These are phyloP conservation scores for Trachelus stipa DNA, from an alignment of 2,888 invertebrate genomes.

Conservation along the genomic window DNA sequence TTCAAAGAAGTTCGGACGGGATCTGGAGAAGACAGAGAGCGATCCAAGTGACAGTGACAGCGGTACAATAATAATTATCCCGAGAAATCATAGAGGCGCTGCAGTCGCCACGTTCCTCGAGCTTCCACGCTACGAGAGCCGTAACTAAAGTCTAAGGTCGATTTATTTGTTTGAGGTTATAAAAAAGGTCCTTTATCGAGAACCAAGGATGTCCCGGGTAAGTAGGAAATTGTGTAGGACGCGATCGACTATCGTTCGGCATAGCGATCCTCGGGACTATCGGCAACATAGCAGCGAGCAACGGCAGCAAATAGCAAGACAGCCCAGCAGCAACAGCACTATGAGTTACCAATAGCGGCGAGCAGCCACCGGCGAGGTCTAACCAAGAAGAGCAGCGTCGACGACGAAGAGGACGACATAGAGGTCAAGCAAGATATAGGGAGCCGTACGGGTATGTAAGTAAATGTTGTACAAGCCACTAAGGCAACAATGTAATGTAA, in stretches of 20 bases:
- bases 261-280: slow-evolving; percentile 8
- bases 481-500: background rate
- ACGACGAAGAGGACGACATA: background rate
- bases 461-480: slow-evolving; percentile 11
- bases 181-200: slow-evolving; percentile 37
- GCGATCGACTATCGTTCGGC: slow-evolving; percentile 27
- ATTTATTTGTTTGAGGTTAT: too few relatives aligned
- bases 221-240: slow-evolving; percentile 55
- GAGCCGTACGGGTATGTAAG: slow-evolving; percentile 4
- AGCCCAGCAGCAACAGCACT: background rate
- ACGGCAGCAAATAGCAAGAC: background rate
- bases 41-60: background rate
- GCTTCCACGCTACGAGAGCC: slow-evolving; percentile 17
- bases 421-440: slow-evolving; percentile 11
- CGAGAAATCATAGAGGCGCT: too few relatives aligned
- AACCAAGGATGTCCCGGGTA: slow-evolving; percentile 44
- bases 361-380: too few relatives aligned
- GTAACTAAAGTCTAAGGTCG: background rate
- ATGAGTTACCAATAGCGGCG: too few relatives aligned
- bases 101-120: background rate
- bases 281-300: background rate
- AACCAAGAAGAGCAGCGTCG: too few relatives aligned
- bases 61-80: too few relatives aligned
- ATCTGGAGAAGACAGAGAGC: background rate
- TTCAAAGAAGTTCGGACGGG: too few relatives aligned